Conservation (phyloP, 2,797 vertebrate genomes). For the Pyrocephalus nanus region DNA sequence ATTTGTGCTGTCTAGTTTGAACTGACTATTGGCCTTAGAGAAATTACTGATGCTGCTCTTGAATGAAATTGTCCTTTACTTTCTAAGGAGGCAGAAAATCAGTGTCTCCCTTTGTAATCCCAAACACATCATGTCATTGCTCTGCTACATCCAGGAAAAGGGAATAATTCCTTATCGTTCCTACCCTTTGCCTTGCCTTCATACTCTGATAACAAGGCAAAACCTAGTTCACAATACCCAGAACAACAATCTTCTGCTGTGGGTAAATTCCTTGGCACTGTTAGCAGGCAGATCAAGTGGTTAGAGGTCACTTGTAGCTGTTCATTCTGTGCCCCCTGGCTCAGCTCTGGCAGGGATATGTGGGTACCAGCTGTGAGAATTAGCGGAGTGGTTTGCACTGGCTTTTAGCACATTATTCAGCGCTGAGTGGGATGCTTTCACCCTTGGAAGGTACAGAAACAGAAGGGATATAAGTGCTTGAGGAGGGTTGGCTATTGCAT, state of each 20-base stretch:
- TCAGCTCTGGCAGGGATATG: not conserved
- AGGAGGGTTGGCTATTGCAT: not conserved
- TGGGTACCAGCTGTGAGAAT: not conserved
- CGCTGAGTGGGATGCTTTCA: not conserved
- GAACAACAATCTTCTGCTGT: not conserved
- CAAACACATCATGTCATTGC: not conserved
- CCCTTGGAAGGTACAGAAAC: not conserved
- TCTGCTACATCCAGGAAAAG: not conserved
- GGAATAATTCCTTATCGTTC: not conserved
- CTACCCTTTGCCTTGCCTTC: not conserved
- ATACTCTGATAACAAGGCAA: not conserved
- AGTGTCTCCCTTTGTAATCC: not conserved
- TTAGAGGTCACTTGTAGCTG: not conserved
- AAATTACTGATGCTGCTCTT: slow-evolving; percentile 9
- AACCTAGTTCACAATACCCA: not conserved
- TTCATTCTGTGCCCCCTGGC: not conserved
- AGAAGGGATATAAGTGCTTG: not conserved
- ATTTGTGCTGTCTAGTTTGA: slow-evolving; percentile 53
- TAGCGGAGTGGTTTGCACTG: not conserved
- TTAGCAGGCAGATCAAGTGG: not conserved
- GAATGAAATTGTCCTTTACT: not conserved
- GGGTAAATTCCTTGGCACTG: not conserved
- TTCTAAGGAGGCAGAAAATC: not conserved
- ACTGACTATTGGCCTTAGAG: slow-evolving; percentile 10
- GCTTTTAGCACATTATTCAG: not conserved